Evolutionary conservation across 2,797 vertebrate species (phyloP).

Genomic region (Clarias pachynema): DNA sequence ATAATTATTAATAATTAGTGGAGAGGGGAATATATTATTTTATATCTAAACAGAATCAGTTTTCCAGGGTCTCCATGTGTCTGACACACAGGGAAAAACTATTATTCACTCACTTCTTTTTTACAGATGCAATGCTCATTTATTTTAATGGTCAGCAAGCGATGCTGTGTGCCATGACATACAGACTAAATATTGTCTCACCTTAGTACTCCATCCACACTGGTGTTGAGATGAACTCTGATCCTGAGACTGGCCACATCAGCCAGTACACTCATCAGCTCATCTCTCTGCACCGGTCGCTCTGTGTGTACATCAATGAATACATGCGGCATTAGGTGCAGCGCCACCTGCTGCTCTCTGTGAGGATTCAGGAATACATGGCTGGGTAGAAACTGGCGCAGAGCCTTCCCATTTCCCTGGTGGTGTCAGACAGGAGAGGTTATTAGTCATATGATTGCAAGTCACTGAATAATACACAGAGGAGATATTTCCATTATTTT

Average conservation of each 20-base stretch:
- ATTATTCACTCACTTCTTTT: neutral
- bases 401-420: conserved; percentile 81
- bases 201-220: conserved; percentile 77
- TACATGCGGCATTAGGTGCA: conserved; percentile 73
- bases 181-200: conserved; percentile 54
- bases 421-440: conserved; percentile 15
- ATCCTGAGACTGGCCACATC: conserved; percentile 81
- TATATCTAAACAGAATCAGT: neutral
- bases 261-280: conserved; percentile 82
- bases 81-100: neutral
- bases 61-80: neutral
- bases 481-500: neutral
- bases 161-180: neutral
- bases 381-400: conserved; percentile 69
- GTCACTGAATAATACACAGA: neutral
- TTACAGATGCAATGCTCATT: neutral
- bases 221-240: conserved; percentile 79
- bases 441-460: neutral
- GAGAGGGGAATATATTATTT: too few species aligned
- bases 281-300: conserved; percentile 77
- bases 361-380: conserved; percentile 73
- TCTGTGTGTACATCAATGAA: conserved; percentile 77
- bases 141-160: neutral
- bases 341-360: conserved; percentile 72
- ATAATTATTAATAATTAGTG: too few species aligned